Percentiles rank a stretch among this genome's conserved stretches.
Conservation (phyloP, 2,113 vertebrate genomes). For the Leptosomus discolor region DNA sequence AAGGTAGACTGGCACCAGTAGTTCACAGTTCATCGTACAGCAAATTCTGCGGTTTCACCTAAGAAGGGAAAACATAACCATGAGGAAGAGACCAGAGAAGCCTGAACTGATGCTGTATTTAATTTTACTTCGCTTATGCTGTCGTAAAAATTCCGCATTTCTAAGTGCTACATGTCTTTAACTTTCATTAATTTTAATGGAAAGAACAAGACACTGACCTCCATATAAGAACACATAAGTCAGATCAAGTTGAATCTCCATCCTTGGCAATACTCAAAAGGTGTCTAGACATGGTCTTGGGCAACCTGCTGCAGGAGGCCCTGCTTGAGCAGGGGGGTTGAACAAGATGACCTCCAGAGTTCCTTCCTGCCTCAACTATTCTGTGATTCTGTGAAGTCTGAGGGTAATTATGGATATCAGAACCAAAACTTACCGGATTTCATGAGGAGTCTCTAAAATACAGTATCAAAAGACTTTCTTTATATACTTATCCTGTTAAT, state of each 20-base stretch:
- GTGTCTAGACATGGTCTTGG: not conserved
- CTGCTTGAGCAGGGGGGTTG: not conserved
- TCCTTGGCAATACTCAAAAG: not conserved
- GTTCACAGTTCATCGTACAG: not conserved
- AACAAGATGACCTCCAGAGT: not conserved
- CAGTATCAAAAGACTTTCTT: not conserved
- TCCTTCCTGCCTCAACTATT: rapidly evolving
- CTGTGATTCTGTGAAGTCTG: not conserved
- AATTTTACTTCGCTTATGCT: not conserved
- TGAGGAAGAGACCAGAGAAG: not conserved
- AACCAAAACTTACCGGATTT: not conserved
- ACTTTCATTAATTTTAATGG: not conserved
- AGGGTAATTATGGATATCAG: not conserved
- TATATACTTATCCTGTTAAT: not conserved
- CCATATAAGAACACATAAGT: rapidly evolving
- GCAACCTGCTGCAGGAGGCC: not conserved
- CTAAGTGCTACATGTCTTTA: not conserved
- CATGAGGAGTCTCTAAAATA: not conserved
- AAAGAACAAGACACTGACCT: not conserved
- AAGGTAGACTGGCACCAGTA: not conserved
- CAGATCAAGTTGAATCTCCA: rapidly evolving
- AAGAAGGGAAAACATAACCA: not conserved
- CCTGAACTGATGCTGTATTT: not conserved
- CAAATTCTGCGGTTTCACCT: not conserved
- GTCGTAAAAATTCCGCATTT: not conserved